Base-by-base conservation (phyloP, 2,797 vertebrate genomes). In the Gambusia yucatana region DNA sequence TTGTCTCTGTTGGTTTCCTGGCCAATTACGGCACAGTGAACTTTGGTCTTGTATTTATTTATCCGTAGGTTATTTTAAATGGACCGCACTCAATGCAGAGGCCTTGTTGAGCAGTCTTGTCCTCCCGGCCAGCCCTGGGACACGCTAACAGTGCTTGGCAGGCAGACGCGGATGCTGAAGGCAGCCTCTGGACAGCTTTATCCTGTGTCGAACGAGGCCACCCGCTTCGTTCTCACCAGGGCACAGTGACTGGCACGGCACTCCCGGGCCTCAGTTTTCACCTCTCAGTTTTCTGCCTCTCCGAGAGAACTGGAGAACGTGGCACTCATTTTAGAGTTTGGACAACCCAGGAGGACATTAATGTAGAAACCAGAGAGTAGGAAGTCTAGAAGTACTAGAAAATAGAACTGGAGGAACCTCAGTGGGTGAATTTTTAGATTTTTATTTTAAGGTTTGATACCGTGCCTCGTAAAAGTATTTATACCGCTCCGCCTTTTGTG, bases 1-100 rank as follows among this genome's bases (percentile, higher is more conserved):
- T 94, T 92, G 94, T 94, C 94, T 94, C 93, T 93, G 91, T 92
- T 92, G 91, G 92, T 93, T 95, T 95, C 94, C 94, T 93, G 94
- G 92, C 93, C 94, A 95, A 94, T 95, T 95, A 93, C 93, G 89
- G 93, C 86, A 92, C 91, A 92, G 92, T 93, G 92, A 93, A 94
- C 93, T 93, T 91, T 88, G 93, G 89, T 82, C 84, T 79, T 80
- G 81, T 93, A 93, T 95, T 95, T 94, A 93, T 94, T 95, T 94
- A 94, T 94, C 90, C 93, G 91, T 92, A 93, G 84, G 92, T 92
- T 93, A 92, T 95, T 95, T 94, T 93, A 92, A 95, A 95, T 93
- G 93, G 93, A 92, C 86, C 84, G 89, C 84, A 83, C 88, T 95
- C 94, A 94, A 93, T 92, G 89, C 86, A 82, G 85, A 93, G 89